Conservation (phyloP, 2,888 invertebrate species). For the Eudemis profundana region DNA sequence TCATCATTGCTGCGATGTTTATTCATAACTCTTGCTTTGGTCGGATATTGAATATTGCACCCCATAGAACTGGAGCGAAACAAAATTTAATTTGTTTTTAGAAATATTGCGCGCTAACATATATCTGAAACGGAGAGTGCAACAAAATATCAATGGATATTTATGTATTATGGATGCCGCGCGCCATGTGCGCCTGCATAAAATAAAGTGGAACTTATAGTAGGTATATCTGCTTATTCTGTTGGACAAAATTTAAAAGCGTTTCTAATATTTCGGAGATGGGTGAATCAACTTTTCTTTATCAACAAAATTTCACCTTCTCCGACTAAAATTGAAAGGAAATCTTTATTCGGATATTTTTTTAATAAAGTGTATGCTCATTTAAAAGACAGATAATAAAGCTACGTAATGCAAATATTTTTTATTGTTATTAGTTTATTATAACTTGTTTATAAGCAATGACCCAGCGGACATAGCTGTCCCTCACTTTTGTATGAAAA, state of each 20-base stretch:
- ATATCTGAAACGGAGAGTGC: neutral
- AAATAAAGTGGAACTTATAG: neutral
- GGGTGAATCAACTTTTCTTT: neutral
- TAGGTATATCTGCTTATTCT: neutral
- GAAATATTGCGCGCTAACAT: neutral
- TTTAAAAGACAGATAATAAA: no score
- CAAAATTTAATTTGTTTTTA: neutral
- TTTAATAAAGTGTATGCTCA: no score
- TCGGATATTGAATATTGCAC: neutral
- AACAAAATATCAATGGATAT: neutral
- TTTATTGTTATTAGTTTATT: no score
- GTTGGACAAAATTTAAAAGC: neutral
- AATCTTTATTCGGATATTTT: no score
- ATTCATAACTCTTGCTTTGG: neutral
- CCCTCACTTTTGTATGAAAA: no score
- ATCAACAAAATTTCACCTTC: no score
- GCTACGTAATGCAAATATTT: no score
- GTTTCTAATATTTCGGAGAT: no score
- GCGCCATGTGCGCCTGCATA: neutral
- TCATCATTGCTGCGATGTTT: conserved; percentile 8
- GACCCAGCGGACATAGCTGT: no score
- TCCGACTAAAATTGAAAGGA: no score
- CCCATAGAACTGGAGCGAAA: neutral
- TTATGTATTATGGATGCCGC: neutral
- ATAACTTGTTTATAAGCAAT: no score